Percentiles rank a stretch among this genome's conserved stretches.
These are phyloP conservation scores for Pristionchus mayeri DNA, from an alignment of 2,888 invertebrate genomes.

Conservation along the genomic window DNA sequence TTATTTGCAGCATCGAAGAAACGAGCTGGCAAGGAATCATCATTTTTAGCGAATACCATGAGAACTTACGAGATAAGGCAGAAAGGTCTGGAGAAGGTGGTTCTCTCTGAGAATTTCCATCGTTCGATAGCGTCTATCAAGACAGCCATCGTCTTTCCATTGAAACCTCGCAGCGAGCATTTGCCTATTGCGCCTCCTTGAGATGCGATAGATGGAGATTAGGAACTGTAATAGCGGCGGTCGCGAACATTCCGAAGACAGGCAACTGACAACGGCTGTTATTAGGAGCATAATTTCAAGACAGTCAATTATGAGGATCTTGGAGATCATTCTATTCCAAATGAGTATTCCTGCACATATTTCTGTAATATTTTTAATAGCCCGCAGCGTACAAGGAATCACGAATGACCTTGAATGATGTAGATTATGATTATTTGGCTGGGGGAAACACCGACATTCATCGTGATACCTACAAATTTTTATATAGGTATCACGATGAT, in stretches of 20 bases:
- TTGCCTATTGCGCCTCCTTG: not conserved
- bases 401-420: not conserved
- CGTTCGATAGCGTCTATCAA: not conserved
- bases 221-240: not conserved
- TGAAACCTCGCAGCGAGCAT: slow-evolving; percentile 13
- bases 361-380: not conserved
- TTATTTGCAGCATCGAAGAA: not conserved
- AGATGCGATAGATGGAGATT: not conserved
- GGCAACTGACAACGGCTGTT: not conserved
- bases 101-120: slow-evolving; percentile 13
- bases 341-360: not conserved
- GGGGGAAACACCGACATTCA: not conserved
- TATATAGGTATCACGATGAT: no score
- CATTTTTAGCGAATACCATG: no score
- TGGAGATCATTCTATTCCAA: not conserved
- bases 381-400: no score
- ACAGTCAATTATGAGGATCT: not conserved
- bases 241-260: not conserved
- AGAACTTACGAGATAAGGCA: not conserved
- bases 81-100: not conserved
- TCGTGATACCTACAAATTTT: slow-evolving; percentile 28
- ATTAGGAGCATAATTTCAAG: not conserved
- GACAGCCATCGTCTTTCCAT: not conserved
- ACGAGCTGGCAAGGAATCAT: not conserved
- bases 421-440: not conserved